Evolutionary conservation across 2,797 vertebrate genomes (phyloP).

Genomic region (Okamejei kenojei): DNA sequence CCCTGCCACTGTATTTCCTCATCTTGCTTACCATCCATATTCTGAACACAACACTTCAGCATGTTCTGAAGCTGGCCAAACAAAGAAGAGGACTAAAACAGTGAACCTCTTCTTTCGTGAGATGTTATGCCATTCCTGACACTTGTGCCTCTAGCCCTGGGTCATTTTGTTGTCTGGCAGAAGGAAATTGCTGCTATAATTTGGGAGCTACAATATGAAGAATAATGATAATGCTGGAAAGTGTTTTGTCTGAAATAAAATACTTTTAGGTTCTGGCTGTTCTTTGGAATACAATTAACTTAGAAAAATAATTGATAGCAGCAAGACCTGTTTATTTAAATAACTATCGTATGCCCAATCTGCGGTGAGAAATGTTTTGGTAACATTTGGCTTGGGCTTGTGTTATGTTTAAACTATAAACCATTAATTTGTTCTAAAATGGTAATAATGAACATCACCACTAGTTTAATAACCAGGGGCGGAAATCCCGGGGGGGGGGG

Average conservation of each 20-base stretch:
- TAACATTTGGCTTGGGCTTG: neutral
- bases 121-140: neutral
- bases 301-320: neutral
- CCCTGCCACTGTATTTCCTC: neutral
- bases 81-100: neutral
- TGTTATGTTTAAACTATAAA: neutral
- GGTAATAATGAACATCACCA: neutral
- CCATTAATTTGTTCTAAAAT: neutral
- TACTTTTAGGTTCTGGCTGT: neutral
- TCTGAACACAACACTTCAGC: neutral
- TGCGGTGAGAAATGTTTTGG: neutral
- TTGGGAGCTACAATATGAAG: neutral
- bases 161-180: neutral
- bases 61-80: neutral
- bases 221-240: neutral
- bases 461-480: neutral
- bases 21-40: neutral
- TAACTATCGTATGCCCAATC: neutral
- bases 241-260: constrained; percentile 15
- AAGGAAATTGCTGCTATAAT: neutral
- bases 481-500: too few relatives aligned
- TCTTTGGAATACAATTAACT: neutral
- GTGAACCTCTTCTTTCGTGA: neutral
- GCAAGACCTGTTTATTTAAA: neutral
- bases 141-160: neutral